Percentiles rank a stretch among this genome's conserved stretches.
Evolutionary conservation across 2,797 vertebrate genomes (phyloP).

Genomic region (Lates japonicus): DNA sequence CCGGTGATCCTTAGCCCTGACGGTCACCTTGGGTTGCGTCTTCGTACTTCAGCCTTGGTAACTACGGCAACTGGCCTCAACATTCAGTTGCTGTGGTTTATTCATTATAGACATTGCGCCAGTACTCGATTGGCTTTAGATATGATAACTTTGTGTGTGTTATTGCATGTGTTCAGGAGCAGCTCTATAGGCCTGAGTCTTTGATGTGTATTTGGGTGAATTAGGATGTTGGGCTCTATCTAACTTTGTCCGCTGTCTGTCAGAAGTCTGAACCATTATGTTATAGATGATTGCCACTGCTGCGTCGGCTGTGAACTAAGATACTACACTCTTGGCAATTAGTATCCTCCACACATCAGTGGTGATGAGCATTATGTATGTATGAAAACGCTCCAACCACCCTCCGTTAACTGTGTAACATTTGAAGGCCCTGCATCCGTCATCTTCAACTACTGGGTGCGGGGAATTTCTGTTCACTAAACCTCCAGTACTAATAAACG

Average conservation of each 20-base stretch:
- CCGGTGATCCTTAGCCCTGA: conserved; percentile 72
- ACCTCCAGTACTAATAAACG: no score
- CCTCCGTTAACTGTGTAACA: neutral
- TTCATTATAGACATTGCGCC: conserved; percentile 60
- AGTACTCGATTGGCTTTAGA: conserved; percentile 21
- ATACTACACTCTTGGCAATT: neutral
- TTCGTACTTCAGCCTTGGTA: conserved; percentile 72
- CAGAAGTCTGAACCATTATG: conserved; percentile 7
- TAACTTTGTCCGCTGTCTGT: conserved; percentile 7
- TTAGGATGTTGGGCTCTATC: neutral
- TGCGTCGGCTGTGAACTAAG: neutral
- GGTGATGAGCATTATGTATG: neutral
- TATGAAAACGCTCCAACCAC: neutral
- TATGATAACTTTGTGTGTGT: conserved; percentile 31
- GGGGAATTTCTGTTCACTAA: neutral
- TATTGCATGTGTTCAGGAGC: conserved; percentile 15
- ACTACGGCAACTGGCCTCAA: conserved; percentile 75
- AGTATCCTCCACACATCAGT: neutral
- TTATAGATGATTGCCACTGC: conserved; percentile 14
- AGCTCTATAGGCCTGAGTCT: conserved; percentile 26
- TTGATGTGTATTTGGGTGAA: conserved; percentile 29
- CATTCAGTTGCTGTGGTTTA: conserved; percentile 64
- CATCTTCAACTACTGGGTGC: no score
- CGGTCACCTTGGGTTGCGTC: conserved; percentile 71
- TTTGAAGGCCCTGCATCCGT: no score